Percentiles rank a stretch among this genome's conserved stretches.
Evolutionary conservation across 2,113 vertebrate species (phyloP).

Genomic region (Pagrus major): DNA sequence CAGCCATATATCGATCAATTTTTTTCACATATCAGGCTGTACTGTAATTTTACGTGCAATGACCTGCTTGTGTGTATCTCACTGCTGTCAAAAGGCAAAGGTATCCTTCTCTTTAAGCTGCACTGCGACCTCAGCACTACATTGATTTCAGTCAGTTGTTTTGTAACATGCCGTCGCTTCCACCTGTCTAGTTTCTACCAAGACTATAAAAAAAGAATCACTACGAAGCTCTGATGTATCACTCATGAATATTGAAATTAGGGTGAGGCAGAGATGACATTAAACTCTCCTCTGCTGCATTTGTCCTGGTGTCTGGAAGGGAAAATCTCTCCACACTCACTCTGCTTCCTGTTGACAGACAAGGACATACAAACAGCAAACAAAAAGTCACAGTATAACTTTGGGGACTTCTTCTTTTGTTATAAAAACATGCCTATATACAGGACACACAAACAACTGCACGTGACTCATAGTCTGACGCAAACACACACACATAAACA

Average conservation of each 20-base stretch:
- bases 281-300: background rate
- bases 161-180: too few species aligned
- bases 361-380: background rate
- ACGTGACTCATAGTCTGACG: background rate
- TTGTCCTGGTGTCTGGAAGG: background rate
- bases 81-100: too few species aligned
- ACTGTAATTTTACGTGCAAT: too few species aligned
- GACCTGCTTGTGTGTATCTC: too few species aligned
- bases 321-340: background rate
- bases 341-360: background rate
- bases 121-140: too few species aligned
- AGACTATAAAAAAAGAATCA: too few species aligned
- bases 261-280: background rate
- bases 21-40: too few species aligned
- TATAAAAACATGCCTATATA: background rate
- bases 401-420: background rate
- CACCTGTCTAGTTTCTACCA: too few species aligned
- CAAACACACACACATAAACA: too few species aligned
- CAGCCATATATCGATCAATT: too few species aligned
- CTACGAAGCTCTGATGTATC: background rate
- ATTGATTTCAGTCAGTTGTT: background rate
- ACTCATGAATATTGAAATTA: background rate
- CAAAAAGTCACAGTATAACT: background rate
- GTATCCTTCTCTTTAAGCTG: too few species aligned
- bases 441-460: background rate